Evolutionary conservation across 2,888 invertebrate species (phyloP).

Genomic region (Therioaphis trifolii): DNA sequence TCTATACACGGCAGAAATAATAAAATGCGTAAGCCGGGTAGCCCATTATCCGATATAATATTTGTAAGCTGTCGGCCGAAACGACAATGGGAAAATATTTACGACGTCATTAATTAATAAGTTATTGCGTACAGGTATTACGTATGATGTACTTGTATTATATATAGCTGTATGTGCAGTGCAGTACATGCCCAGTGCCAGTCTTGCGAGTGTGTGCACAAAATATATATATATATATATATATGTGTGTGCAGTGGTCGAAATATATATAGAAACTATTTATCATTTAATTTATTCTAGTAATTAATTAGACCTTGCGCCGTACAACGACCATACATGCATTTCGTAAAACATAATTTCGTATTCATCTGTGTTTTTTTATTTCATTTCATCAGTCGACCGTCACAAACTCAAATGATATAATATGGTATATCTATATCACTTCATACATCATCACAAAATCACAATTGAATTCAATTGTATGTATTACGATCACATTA

Average conservation of each 20-base stretch:
- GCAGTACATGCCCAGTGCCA: too few relatives aligned
- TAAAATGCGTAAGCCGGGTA: conserved; percentile 51
- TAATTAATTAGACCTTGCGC: conserved; percentile 7
- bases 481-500: too few relatives aligned
- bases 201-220: too few relatives aligned
- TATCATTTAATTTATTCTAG: background rate
- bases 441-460: too few relatives aligned
- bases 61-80: conserved; percentile 58
- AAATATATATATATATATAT: too few relatives aligned
- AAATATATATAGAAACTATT: background rate
- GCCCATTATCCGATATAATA: conserved; percentile 42
- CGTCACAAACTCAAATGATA: background rate
- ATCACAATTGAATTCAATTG: too few relatives aligned
- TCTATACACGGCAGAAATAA: conserved; percentile 12
- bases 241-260: too few relatives aligned
- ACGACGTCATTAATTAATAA: conserved; percentile 59
- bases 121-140: background rate
- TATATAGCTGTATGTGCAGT: too few relatives aligned
- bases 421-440: too few relatives aligned
- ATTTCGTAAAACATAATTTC: background rate
- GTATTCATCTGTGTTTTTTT: background rate
- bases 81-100: conserved; percentile 58
- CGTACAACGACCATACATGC: background rate
- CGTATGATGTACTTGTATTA: background rate
- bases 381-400: background rate